Conservation (phyloP, 2,113 vertebrate species). For the Mormyrus iriodes region DNA sequence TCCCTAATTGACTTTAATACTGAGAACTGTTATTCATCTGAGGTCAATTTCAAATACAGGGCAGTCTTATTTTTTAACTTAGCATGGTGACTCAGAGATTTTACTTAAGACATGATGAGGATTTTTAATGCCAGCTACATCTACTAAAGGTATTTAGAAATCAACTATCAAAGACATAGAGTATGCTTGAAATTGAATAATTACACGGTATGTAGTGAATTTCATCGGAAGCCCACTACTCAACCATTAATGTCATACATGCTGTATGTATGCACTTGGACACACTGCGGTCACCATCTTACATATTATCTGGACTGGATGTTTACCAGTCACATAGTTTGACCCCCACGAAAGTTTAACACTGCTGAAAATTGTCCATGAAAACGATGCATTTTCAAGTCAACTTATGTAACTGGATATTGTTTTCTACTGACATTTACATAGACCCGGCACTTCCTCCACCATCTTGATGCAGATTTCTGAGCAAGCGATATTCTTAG, state of each 20-base stretch:
- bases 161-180: neutral
- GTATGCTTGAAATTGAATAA: neutral
- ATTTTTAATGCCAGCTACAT: neutral
- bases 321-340: neutral
- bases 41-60: slow-evolving; percentile 55
- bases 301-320: neutral
- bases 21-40: slow-evolving; percentile 51
- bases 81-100: neutral
- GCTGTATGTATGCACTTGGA: neutral
- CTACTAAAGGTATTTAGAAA: neutral
- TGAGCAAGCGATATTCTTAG: neutral
- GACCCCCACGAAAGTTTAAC: neutral
- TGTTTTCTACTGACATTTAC: neutral
- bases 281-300: neutral
- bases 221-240: neutral
- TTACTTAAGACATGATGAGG: neutral
- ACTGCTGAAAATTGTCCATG: neutral
- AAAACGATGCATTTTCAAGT: neutral
- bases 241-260: neutral
- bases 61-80: slow-evolving; percentile 44
- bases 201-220: neutral
- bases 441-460: neutral
- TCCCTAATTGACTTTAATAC: slow-evolving; percentile 58
- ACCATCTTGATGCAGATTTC: neutral
- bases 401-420: neutral